Base-by-base conservation (phyloP, 2,888 invertebrate genomes). In the Limnephilus rhombicus region DNA sequence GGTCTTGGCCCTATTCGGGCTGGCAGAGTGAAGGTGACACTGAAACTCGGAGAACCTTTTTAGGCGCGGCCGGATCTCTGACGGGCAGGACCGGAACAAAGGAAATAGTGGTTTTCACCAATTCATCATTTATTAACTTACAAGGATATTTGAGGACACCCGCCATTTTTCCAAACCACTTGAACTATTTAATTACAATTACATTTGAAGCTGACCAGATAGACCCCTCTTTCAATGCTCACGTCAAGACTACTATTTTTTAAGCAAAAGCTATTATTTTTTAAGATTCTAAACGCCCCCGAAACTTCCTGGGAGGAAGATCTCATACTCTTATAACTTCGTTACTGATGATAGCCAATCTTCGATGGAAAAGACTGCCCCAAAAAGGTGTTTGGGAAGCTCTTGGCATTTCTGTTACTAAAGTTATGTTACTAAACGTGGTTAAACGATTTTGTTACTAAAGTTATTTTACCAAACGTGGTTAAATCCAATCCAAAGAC, bases 1-100 rank as follows among this genome's bases (percentile, higher is more conserved):
- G 49, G 45, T 45, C 18, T 81, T 31, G 49, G 4, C 81, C 90
- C 53, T 81, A 53, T 68, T 91, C 29, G 80, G 85, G 24, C 86
- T 41, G 80, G 41, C 53, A 41, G 80, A 29, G 87, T 87, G 86
- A 87, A 91, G 91, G 91, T 91, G 91, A 91, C 91, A 82, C 49
- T 81, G 82, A 45, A 90, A 90, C 49, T 13, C 45, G 41, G 31
- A 13, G 81, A n/a, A 15, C 89, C 91, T 85, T 89, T 89, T 88
- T 91, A 68, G 91, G 91, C 45, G 34, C 83, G 82, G 68, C 89
- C 91, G 91, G 91, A 91, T 89, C 89, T 85, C 53, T 41, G 1
- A 13, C 41, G 2, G 4, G 7, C 87, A 87, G 87, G 87, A 53
- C 87, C 87, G 87, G 86, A 53, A 37, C 85, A 37, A 68, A 0